Conservation (phyloP, 2,113 vertebrate genomes). For the Gymnorhina tibicen region DNA sequence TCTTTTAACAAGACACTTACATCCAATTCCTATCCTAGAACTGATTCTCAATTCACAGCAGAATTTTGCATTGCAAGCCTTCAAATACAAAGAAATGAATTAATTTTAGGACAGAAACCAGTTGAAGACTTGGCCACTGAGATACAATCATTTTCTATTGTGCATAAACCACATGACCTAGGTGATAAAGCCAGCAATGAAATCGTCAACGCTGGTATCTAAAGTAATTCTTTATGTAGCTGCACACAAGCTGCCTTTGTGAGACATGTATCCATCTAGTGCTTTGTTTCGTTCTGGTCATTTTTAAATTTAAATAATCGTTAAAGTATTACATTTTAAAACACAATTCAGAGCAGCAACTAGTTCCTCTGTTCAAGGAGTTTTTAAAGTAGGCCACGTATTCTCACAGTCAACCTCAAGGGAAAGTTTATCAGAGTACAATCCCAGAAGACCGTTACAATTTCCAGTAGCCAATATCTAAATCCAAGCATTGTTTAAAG, state of each 20-base stretch:
- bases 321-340: neutral
- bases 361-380: neutral
- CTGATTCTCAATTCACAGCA: neutral
- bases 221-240: neutral
- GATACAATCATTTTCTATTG: neutral
- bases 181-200: neutral
- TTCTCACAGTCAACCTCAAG: neutral
- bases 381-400: neutral
- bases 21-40: fast-evolving
- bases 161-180: neutral
- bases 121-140: neutral
- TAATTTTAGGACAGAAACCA: neutral
- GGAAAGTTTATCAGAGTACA: neutral
- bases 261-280: neutral
- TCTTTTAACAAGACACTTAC: neutral
- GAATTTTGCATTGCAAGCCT: neutral
- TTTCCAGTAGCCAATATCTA: neutral
- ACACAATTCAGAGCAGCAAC: neutral
- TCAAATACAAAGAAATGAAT: neutral
- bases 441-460: neutral
- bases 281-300: neutral
- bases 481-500: neutral
- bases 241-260: neutral
- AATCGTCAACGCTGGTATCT: fast-evolving
- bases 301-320: neutral